Percentiles rank a stretch among this genome's conserved stretches.
Evolutionary conservation across 2,888 invertebrate genomes (phyloP).

Genomic region (Pristionchus entomophagus): DNA sequence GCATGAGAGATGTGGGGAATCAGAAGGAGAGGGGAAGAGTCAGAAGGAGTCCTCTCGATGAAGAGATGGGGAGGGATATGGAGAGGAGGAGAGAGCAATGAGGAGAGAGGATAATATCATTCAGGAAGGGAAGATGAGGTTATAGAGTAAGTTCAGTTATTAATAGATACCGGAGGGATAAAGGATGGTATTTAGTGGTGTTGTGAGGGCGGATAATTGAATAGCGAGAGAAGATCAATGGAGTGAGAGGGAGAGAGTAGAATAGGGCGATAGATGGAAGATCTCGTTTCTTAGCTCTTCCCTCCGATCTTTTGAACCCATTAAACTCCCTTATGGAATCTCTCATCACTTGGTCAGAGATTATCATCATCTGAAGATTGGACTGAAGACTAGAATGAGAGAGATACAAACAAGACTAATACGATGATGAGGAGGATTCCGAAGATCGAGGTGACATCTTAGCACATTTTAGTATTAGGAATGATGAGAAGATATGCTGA

Average conservation of each 20-base stretch:
- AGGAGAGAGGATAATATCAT: background rate
- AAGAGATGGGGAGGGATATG: background rate
- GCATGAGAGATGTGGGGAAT: slow-evolving; percentile 22
- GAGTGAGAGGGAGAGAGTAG: background rate
- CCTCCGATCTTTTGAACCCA: background rate
- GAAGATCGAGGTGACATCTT: background rate
- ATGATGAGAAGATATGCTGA: background rate
- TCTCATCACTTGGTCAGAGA: background rate
- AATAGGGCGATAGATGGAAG: background rate
- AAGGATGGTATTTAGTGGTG: slow-evolving; percentile 15
- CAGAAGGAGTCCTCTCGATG: too few species aligned
- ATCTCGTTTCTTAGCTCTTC: slow-evolving; percentile 31
- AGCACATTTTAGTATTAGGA: background rate
- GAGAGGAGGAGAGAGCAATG: background rate
- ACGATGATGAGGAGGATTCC: slow-evolving; percentile 9
- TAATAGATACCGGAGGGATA: background rate
- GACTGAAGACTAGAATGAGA: background rate
- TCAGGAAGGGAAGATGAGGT: background rate
- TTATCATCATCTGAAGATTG: background rate
- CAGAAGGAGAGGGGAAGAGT: slow-evolving; percentile 1
- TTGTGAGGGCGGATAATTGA: slow-evolving; percentile 29
- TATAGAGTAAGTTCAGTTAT: background rate
- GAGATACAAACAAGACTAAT: background rate
- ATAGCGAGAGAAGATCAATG: background rate
- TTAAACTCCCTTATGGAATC: background rate